These are phyloP conservation scores for Entelurus aequoreus DNA, from an alignment of 2,113 vertebrate genomes.

Conservation along the genomic window DNA sequence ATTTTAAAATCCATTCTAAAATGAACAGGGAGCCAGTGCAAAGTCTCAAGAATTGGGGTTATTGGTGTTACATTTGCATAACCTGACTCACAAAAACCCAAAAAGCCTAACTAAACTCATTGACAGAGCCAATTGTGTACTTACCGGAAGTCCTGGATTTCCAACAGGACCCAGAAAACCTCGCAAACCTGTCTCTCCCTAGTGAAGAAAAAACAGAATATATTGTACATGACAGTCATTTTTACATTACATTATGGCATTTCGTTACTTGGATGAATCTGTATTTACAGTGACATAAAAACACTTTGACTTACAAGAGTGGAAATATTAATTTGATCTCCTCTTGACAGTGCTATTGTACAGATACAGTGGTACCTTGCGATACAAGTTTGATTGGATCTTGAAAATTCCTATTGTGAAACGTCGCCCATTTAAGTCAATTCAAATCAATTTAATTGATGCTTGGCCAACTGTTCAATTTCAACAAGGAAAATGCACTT, in stretches of 20 bases:
- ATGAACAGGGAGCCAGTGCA: not conserved
- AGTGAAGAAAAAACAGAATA: not conserved
- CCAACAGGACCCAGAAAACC: constrained; percentile 72
- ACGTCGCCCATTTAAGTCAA: no score
- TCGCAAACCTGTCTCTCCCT: constrained; percentile 77
- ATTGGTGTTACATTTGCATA: not conserved
- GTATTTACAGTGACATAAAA: not conserved
- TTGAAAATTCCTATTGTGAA: no score
- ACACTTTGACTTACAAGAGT: not conserved
- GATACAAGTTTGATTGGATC: no score
- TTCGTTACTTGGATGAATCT: not conserved
- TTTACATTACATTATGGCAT: not conserved
- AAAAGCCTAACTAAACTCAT: not conserved
- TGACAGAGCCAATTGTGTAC: constrained; percentile 11
- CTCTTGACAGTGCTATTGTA: no score
- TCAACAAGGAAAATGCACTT: no score
- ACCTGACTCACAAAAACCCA: not conserved
- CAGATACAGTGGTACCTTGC: no score
- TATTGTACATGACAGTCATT: not conserved
- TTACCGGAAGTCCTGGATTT: constrained; percentile 76
- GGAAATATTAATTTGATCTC: no score
- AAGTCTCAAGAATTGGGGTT: not conserved
- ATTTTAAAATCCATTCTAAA: no score
- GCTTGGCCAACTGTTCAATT: no score
- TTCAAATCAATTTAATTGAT: no score